Percentiles rank a stretch among this genome's conserved stretches.
Conservation (phyloP, 2,113 vertebrate genomes). For the Microcebus lehilahytsara region DNA sequence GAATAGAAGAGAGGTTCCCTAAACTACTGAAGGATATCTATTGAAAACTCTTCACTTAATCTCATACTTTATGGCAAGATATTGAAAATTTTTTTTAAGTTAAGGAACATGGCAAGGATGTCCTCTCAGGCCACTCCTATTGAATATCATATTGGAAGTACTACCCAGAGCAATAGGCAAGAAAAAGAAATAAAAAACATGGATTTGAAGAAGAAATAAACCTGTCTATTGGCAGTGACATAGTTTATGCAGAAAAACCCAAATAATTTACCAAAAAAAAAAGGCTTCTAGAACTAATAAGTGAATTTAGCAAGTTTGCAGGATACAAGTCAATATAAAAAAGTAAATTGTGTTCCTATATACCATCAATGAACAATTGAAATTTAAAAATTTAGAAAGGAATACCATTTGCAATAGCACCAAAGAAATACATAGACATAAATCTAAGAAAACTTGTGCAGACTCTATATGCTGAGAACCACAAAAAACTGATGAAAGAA, state of each 20-base stretch:
- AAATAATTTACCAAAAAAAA: background rate
- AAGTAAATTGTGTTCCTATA: background rate
- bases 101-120: background rate
- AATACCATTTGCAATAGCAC: background rate
- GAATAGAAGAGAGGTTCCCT: background rate
- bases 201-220: background rate
- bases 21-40: background rate
- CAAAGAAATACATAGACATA: background rate
- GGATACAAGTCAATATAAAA: background rate
- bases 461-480: background rate
- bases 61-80: background rate
- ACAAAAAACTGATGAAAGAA: background rate
- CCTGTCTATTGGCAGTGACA: background rate
- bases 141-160: background rate
- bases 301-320: background rate
- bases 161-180: background rate
- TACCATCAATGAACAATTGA: background rate
- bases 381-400: background rate
- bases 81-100: background rate
- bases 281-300: background rate
- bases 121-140: background rate
- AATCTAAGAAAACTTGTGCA: background rate
- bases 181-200: background rate
- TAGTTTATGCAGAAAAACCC: background rate
- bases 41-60: background rate